phyloP scores from a whole-genome alignment of 2,888 invertebrate genomes.

The Cyclophora punctaria region DNA sequence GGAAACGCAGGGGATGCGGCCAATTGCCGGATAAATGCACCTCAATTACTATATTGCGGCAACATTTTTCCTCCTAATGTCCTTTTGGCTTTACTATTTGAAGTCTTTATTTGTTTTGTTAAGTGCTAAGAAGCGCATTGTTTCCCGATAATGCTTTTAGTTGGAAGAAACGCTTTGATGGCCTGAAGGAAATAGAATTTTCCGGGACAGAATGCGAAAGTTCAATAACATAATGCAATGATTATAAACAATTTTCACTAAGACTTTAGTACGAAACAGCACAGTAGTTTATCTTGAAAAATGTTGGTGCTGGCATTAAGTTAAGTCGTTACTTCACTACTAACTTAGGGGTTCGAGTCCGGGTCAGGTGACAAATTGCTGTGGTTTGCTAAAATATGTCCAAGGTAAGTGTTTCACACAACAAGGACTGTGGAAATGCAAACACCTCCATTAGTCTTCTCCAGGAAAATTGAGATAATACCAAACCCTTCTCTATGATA shows the following conservation, averaged over 20 bases:
- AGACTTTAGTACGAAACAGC: conserved; percentile 2
- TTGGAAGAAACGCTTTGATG: too few species aligned
- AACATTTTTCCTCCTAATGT: conserved; percentile 60
- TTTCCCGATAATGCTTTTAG: neutral
- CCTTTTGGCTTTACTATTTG: conserved; percentile 34
- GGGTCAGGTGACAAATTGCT: conserved; percentile 45
- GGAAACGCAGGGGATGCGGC: conserved; percentile 65
- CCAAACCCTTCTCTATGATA: too few species aligned
- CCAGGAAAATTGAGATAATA: too few species aligned
- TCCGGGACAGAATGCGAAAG: too few species aligned
- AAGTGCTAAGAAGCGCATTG: neutral
- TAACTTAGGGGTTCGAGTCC: conserved; percentile 37
- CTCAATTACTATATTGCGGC: conserved; percentile 66
- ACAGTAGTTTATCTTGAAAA: conserved; percentile 48
- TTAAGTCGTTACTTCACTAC: conserved; percentile 49
- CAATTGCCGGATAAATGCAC: conserved; percentile 70
- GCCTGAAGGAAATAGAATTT: too few species aligned
- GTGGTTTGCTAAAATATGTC: conserved; percentile 43
- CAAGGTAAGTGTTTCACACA: conserved; percentile 38
- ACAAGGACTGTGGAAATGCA: conserved; percentile 31
- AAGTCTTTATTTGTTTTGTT: conserved; percentile 23
- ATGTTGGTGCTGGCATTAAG: conserved; percentile 53
- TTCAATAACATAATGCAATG: too few species aligned
- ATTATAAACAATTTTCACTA: too few species aligned
- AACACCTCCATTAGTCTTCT: conserved; percentile 22